These are phyloP conservation scores for Dendrophyllia cribrosa DNA, from an alignment of 64 coral and sea anemone species.

Conservation along the genomic window DNA sequence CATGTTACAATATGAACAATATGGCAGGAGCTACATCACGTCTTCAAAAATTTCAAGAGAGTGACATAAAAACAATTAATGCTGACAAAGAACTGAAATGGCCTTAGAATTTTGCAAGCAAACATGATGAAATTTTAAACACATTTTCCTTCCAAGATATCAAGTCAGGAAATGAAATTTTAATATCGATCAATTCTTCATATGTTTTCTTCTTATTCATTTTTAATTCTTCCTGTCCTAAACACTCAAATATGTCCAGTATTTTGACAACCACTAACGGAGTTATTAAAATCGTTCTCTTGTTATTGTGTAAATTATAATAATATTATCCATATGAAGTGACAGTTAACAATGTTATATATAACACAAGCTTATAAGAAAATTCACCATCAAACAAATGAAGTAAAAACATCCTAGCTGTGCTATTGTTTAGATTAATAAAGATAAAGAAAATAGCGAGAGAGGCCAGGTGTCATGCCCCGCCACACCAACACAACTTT, in stretches of 20 bases:
- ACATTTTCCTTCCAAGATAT: not conserved
- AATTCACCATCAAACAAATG: not conserved
- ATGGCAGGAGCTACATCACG: no score
- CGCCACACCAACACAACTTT: no score
- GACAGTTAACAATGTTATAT: not conserved
- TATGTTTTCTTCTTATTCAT: not conserved
- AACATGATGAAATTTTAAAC: not conserved
- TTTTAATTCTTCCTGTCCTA: not conserved
- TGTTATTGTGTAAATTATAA: no score
- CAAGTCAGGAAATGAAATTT: not conserved
- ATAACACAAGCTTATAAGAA: not conserved
- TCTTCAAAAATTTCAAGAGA: no score
- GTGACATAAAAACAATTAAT: no score
- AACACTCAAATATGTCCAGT: no score
- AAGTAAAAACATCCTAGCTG: not conserved
- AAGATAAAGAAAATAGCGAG: not conserved
- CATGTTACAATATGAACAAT: no score
- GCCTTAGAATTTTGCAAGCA: no score
- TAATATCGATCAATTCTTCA: not conserved
- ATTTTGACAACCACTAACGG: not conserved
- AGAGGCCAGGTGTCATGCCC: not conserved
- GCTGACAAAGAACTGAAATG: no score
- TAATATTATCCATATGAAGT: not conserved
- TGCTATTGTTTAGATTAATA: not conserved
- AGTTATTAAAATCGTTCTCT: no score